A percentile compares a stretch with the other conserved stretches of the same genome.
phyloP scores from a whole-genome alignment of 64 coral and sea anemone genomes.

The Astreopora myriophthalma region DNA sequence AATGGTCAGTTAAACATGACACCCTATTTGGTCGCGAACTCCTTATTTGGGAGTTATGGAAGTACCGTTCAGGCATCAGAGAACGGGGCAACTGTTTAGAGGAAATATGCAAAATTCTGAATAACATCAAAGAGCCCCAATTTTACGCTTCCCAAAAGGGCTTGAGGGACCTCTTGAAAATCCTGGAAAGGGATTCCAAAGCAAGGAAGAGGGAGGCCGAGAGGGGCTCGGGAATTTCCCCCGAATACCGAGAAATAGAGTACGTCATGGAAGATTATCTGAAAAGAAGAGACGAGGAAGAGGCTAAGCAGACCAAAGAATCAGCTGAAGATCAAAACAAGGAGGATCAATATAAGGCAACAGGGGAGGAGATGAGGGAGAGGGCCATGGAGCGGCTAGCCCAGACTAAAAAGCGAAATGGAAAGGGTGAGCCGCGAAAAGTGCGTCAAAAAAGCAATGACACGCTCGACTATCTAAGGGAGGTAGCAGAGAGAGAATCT shows the following conservation, averaged over 20 bases:
- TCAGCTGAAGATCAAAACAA: slow-evolving; percentile 2
- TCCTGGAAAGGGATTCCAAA: not conserved
- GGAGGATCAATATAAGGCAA: slow-evolving; percentile 1
- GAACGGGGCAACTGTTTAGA: slow-evolving; percentile 53
- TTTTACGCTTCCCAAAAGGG: slow-evolving; percentile 27
- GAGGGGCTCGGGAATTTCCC: slow-evolving; percentile 20
- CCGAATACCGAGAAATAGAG: slow-evolving; percentile 7
- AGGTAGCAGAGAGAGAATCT: slow-evolving; percentile 8
- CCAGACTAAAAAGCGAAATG: not conserved
- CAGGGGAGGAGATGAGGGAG: slow-evolving; percentile 39
- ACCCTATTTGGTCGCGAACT: slow-evolving; percentile 1
- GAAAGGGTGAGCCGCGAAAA: not conserved
- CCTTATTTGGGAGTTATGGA: slow-evolving; percentile 27
- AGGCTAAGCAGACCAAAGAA: slow-evolving; percentile 22
- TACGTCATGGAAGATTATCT: slow-evolving; percentile 35
- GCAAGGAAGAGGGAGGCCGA: slow-evolving; percentile 49
- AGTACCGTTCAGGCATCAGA: not conserved
- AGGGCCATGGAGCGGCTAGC: slow-evolving; percentile 34
- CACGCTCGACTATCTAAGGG: slow-evolving; percentile 21
- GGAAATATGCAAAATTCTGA: slow-evolving; percentile 32
- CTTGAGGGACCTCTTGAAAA: slow-evolving; percentile 36
- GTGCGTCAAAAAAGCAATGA: slow-evolving; percentile 11
- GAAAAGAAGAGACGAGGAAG: slow-evolving; percentile 49
- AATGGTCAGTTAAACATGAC: slow-evolving; percentile 5
- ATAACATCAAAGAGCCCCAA: slow-evolving; percentile 24